These are phyloP conservation scores for Thunnus albacares DNA, from an alignment of 2,797 vertebrate genomes.

Conservation along the genomic window DNA sequence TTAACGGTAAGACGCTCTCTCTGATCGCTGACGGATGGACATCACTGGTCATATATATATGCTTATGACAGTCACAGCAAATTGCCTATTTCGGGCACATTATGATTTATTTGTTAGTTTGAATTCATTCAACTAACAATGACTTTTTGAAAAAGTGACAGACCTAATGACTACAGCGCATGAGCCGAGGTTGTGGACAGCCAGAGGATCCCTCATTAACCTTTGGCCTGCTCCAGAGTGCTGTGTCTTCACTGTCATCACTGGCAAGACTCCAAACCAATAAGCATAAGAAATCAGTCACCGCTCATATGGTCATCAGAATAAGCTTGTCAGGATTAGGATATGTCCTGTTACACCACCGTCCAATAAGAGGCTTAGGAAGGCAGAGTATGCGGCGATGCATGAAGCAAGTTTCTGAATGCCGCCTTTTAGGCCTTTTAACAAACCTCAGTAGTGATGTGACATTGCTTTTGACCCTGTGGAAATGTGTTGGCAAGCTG, in stretches of 20 bases:
- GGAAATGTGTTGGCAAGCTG: conserved; percentile 65
- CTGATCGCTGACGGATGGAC: too few relatives aligned
- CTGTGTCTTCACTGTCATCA: conserved; percentile 36
- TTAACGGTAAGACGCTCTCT: background rate
- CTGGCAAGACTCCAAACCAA: conserved; percentile 61
- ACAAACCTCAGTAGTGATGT: conserved; percentile 36
- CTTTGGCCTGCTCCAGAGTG: conserved; percentile 49
- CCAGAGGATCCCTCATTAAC: conserved; percentile 37
- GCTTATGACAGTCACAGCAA: too few relatives aligned
- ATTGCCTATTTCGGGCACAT: too few relatives aligned
- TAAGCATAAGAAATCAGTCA: conserved; percentile 61
- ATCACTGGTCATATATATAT: too few relatives aligned
- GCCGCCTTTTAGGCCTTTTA: conserved; percentile 41
- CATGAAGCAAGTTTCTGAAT: conserved; percentile 47
- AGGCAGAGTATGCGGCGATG: conserved; percentile 45
- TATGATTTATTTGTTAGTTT: background rate
- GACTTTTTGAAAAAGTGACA: background rate
- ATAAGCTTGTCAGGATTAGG: conserved; percentile 68
- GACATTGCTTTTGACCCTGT: conserved; percentile 57
- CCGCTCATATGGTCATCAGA: conserved; percentile 63
- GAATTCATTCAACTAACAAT: too few relatives aligned
- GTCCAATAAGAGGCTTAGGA: conserved; percentile 74
- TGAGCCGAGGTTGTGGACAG: conserved; percentile 8
- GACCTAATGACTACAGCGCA: background rate
- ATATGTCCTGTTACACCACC: conserved; percentile 65